phyloP scores from a whole-genome alignment of 2,113 vertebrate genomes.

The Hippocampus zosterae region DNA sequence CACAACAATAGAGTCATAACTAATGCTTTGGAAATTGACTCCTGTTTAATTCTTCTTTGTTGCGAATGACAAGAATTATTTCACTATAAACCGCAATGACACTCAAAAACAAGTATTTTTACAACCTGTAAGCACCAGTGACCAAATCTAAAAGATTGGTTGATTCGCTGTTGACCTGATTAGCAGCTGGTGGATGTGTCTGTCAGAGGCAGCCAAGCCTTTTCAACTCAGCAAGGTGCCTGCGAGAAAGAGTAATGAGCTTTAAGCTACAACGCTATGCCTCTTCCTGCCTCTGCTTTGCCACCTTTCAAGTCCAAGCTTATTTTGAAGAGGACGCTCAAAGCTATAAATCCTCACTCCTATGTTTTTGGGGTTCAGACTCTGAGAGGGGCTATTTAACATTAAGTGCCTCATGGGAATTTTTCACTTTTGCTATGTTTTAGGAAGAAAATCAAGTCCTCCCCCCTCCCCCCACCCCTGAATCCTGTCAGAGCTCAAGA shows the following conservation, averaged over 20 bases:
- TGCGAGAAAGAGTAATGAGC: conserved; percentile 74
- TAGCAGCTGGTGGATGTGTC: conserved; percentile 73
- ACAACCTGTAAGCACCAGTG: conserved; percentile 77
- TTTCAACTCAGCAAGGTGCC: conserved; percentile 79
- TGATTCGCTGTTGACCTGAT: conserved; percentile 79
- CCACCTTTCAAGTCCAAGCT: conserved; percentile 63
- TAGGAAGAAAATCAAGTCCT: conserved; percentile 56
- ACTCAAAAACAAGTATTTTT: conserved; percentile 79
- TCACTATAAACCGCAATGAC: conserved; percentile 70
- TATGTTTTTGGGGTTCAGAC: conserved; percentile 40
- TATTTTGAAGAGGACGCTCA: conserved; percentile 58
- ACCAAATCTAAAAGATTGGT: conserved; percentile 78
- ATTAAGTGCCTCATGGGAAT: conserved; percentile 32
- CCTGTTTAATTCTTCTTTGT: conserved; percentile 62
- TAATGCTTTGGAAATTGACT: conserved; percentile 21
- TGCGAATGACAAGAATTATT: conserved; percentile 68
- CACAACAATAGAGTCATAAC: conserved; percentile 6
- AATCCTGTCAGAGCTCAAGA: conserved; percentile 46
- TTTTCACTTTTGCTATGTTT: conserved; percentile 45
- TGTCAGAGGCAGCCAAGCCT: conserved; percentile 70
- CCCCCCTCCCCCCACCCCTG: not conserved
- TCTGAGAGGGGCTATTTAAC: conserved; percentile 37
- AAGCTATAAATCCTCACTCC: conserved; percentile 36
- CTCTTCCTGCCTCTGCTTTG: conserved; percentile 48
- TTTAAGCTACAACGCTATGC: conserved; percentile 74